These are phyloP conservation scores for Leucopsar rothschildi DNA, from an alignment of 2,113 vertebrate genomes.

Conservation along the genomic window DNA sequence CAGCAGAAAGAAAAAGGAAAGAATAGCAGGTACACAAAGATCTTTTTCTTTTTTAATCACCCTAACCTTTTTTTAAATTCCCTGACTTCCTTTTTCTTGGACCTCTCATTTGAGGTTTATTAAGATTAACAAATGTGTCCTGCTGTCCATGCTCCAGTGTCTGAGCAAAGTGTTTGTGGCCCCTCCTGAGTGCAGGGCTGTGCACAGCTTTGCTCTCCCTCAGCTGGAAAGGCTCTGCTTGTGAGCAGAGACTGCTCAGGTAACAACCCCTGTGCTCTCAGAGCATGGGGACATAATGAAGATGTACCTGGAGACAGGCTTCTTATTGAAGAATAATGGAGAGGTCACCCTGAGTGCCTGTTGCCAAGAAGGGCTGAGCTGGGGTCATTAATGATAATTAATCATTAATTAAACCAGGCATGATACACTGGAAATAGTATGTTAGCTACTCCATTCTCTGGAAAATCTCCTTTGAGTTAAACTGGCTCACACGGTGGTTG, in stretches of 20 bases:
- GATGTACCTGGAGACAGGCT: not conserved
- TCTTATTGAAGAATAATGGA: not conserved
- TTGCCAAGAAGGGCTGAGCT: not conserved
- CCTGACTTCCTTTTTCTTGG: not conserved
- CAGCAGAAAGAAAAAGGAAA: not conserved
- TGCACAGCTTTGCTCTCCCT: not conserved
- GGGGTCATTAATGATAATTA: constrained; percentile 46
- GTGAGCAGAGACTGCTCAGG: not conserved
- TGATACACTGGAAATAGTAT: not conserved
- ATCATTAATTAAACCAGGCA: constrained; percentile 17
- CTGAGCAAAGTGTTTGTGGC: not conserved
- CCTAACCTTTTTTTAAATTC: not conserved
- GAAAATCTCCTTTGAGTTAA: not conserved
- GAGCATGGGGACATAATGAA: not conserved
- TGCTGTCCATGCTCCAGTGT: not conserved
- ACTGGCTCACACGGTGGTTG: not conserved
- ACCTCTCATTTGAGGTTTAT: not conserved
- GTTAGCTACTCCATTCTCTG: not conserved
- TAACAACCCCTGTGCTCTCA: rapidly evolving
- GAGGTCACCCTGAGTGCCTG: not conserved
- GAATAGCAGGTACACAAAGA: rapidly evolving
- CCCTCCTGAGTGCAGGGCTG: rapidly evolving
- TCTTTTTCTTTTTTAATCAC: not conserved
- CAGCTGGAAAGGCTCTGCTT: not conserved
- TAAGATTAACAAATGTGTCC: not conserved